Base-by-base conservation (phyloP, 2,113 vertebrate genomes). In the Pao palembangensis region DNA sequence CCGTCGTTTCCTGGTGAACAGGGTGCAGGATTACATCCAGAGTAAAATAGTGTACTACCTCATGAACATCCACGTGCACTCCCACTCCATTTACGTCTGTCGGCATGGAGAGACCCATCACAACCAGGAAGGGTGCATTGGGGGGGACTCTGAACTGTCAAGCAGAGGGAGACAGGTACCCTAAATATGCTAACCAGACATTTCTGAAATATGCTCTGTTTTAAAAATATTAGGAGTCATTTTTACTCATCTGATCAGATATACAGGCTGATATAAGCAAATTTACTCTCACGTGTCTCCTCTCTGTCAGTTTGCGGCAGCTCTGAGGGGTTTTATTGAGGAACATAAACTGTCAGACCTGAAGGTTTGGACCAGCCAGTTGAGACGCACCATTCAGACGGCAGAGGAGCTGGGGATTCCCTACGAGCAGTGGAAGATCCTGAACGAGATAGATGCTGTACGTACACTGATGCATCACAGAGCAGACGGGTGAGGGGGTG, bases 31-130 rank as follows among this genome's bases (percentile, higher is more conserved):
- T 85, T 98, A 98, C 80, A 98, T 99, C 89, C 96, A 99, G 84
- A 98, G 96, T 67, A 98, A 96, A 79, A 99, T 99, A 0, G 96
- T 99, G 51, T 99, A 98, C 90, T 98, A 99, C 90, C 93, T 98
- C 61, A 99, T 98, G 96, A 99, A 98, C 81, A 98, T 98, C 81
- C 94, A 96, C 0, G 94, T 98, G 0, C 94, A 96, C 79, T 94
- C 94, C 0, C 95, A 96, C 61, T 94, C 95, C 87, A 99, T 99
- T 86, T 99, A 97, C 88, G 92, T 99, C 6, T 98, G 96, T 79
- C 92, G 96, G 5, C 96, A 99, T 0, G 96, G 96, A 3, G 96
- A 99, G 90, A 98, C 94, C 53, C 90, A 94, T 4, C 90, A 93
- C 84, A 98, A 99, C 15, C 62, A 91, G 6, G 53, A 91, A 61